Base-by-base conservation (phyloP, 2,888 invertebrate species). In the Erynnis tages region DNA sequence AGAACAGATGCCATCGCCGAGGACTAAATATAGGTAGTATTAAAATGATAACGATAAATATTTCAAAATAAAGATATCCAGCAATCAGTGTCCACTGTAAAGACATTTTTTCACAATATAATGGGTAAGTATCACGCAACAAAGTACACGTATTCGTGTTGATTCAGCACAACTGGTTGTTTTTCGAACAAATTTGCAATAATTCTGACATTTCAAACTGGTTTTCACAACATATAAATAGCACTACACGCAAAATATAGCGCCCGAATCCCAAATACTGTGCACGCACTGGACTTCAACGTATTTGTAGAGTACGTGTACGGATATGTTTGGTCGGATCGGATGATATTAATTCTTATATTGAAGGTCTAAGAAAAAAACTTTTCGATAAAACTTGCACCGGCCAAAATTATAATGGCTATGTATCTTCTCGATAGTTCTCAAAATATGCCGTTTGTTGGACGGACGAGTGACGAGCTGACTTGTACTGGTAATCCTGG, bases 41-140 rank as follows among this genome's bases (percentile, higher is more conserved):
- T 60, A 95, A 87, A 5, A 95, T 69, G 21, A 92, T 70, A 4
- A 94, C 91, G 17, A 94, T 62, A 6, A 78, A 91, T 52, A 95
- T 91, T 82, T 95, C 95, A 13, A 90, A 80, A 74, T 95, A 95
- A 21, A 95, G 87, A 74, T 93, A 93, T 27, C 91, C 91, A 54
- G 95, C 95, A 45, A 95, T 92, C 47, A 94, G 84, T 8, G 93
- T 94, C 95, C 95, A 95, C 73, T 95, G 95, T 55, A 95, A 86
- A 77, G 94, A 94, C 95, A 95, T 95, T 54, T 63, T 90, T 19
- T 35, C 35, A 32, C 3, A 2, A 10, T 7, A 2, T 10, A 19
- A 8, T 49, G 7, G n/a, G 1, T 11, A 49, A 48, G 53, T 38
- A 25, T 64, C 58, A 11, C 40, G 4, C 29, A 40, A 21, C n/a